phyloP scores from a whole-genome alignment of 2,797 vertebrate genomes.

The Harpagifer antarcticus region DNA sequence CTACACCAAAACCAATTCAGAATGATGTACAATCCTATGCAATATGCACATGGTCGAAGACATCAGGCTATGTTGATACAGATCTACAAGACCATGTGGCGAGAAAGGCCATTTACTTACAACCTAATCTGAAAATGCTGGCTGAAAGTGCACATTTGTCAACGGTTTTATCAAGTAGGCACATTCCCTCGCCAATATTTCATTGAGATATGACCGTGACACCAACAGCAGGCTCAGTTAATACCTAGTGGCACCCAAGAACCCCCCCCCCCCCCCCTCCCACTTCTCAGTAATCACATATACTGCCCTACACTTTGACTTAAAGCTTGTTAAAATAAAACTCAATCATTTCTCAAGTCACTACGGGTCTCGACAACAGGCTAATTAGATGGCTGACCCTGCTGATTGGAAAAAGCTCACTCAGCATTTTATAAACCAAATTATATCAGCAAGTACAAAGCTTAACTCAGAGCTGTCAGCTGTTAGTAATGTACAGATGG shows the following conservation, averaged over 20 bases:
- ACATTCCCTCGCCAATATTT: slow-evolving; percentile 52
- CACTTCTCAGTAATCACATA: slow-evolving; percentile 30
- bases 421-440: slow-evolving; percentile 61
- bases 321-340: slow-evolving; percentile 55
- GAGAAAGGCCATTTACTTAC: slow-evolving; percentile 18
- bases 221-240: slow-evolving; percentile 30
- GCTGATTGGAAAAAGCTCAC: slow-evolving; percentile 56
- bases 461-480: slow-evolving; percentile 49
- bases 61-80: slow-evolving; percentile 21
- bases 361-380: slow-evolving; percentile 52
- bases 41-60: slow-evolving; percentile 13
- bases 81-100: slow-evolving; percentile 43
- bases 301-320: slow-evolving; percentile 43
- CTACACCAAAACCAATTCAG: neutral
- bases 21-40: slow-evolving; percentile 26
- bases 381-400: slow-evolving; percentile 71
- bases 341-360: slow-evolving; percentile 65
- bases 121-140: slow-evolving; percentile 55
- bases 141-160: slow-evolving; percentile 39
- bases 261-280: neutral
- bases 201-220: slow-evolving; percentile 51
- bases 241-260: slow-evolving; percentile 17
- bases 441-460: slow-evolving; percentile 51
- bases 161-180: slow-evolving; percentile 41
- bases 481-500: slow-evolving; percentile 45